Conservation (phyloP, 2,113 vertebrate species). For the Candoia aspera region DNA sequence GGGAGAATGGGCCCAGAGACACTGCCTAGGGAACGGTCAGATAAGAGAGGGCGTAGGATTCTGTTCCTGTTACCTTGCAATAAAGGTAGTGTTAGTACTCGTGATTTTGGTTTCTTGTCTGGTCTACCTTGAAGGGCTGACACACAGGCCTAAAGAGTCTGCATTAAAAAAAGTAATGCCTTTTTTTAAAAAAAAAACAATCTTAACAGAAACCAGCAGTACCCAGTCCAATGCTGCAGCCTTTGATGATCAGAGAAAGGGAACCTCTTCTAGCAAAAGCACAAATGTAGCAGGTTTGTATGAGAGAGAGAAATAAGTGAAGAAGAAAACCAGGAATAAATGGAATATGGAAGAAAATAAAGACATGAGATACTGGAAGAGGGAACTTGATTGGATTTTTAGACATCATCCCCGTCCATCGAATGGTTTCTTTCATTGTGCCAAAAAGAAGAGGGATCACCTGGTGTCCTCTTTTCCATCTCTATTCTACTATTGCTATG, state of each 20-base stretch:
- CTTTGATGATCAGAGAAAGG: not conserved
- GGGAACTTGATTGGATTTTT: not conserved
- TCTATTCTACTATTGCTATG: not conserved
- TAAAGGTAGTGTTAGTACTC: not conserved
- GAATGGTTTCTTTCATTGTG: not conserved
- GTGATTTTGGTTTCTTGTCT: not conserved
- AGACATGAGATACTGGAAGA: not conserved
- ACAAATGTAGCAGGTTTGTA: not conserved
- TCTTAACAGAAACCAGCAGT: not conserved
- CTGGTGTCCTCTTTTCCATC: not conserved
- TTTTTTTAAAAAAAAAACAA: not conserved
- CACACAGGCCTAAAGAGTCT: not conserved
- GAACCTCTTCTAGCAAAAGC: not conserved
- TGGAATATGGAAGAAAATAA: not conserved
- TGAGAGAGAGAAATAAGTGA: not conserved
- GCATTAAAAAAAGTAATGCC: not conserved
- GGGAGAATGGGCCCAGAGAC: no score
- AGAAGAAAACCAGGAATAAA: not conserved
- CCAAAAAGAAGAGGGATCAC: not conserved
- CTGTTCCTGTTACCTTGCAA: not conserved
- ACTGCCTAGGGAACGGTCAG: no score
- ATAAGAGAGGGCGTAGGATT: not conserved
- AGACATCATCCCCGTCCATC: not conserved
- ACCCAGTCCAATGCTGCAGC: not conserved
- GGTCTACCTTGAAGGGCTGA: not conserved